These are phyloP conservation scores for Cassiopea xamachana DNA, from an alignment of 30 jellyfish, hydroid and myxozoan species.

Conservation along the genomic window DNA sequence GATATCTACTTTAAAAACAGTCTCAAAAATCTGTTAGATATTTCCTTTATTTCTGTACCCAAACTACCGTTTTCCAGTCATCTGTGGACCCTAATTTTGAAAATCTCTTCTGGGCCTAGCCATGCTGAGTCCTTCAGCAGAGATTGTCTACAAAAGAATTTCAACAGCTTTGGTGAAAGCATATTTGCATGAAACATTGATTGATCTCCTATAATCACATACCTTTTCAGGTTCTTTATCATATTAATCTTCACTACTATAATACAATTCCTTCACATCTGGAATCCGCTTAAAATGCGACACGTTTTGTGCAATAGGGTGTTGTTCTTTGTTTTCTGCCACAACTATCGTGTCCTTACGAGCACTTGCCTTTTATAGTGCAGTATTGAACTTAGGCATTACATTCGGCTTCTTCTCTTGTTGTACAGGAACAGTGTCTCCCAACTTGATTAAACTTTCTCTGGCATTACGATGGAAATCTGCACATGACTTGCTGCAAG, in stretches of 20 bases:
- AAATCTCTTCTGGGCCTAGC: too few relatives aligned
- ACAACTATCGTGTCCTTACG: neutral
- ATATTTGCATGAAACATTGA: neutral
- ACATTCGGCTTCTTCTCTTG: neutral
- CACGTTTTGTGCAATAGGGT: neutral
- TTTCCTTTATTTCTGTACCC: too few relatives aligned
- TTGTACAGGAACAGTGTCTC: slow-evolving; percentile 2
- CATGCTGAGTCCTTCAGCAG: too few relatives aligned
- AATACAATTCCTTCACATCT: neutral
- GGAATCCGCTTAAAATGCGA: neutral
- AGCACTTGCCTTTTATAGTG: neutral
- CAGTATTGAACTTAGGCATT: neutral
- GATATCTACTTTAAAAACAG: too few relatives aligned
- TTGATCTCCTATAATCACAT: neutral
- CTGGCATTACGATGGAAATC: slow-evolving; percentile 44
- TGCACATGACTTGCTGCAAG: slow-evolving; percentile 39
- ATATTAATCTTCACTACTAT: neutral
- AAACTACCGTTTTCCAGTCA: too few relatives aligned
- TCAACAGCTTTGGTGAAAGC: too few relatives aligned
- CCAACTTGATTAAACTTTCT: slow-evolving; percentile 53
- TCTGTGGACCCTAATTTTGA: too few relatives aligned
- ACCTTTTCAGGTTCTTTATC: neutral
- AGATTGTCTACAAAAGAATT: too few relatives aligned
- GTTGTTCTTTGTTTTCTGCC: neutral
- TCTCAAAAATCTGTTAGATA: too few relatives aligned